Evolutionary conservation across 1,140 invertebrate genomes (phyloP), one percentile per base, ranked within the genome.

Genomic region (Drosophila micromelanica): DNA sequence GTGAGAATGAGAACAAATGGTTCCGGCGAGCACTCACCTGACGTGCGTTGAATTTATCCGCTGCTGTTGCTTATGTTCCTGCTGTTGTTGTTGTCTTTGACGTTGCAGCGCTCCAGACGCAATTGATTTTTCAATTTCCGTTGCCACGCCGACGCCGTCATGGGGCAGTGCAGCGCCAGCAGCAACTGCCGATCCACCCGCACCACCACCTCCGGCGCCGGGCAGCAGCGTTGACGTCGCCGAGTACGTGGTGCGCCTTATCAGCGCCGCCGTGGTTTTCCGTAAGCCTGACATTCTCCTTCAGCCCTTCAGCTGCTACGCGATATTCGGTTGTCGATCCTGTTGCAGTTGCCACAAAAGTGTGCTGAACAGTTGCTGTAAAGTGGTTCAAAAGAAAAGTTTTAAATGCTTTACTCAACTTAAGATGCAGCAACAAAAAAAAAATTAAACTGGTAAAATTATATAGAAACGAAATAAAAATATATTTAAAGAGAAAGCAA

Each of bases 41-140:
- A 20, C 17, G 11, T n/a, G 13, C 9, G 42, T 5, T 17, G 15
- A 3, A 42, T 55, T 42, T 23, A 35, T 45, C 4, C 15, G 35
- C 46, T 62, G 57, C n/a, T 35, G 20, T 5, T 67, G 62, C 11
- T 56, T 48, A 11, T 54, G 72, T 38, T 27, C 27, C 11, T 23
- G 45, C 13, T 55, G 42, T 45, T 43, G 46, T 9, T 43, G 56
- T 9, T 61, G 30, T 38, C 54, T 68, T 35, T 62, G 69, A 64
- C 67, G 77, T 48, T 90, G 77, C 76, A 76, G 30, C 51, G 82
- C 65, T 56, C 72, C 67, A 70, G 72, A 70, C 54, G 72, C 82
- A 70, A 85, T 80, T 79, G 86, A 86, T 81, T 86, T 90, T 90
- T 90, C 78, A 86, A 90, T 90, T 90, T 90, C 80, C 77, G 63